Evolutionary conservation across 53 echinoderm and acorn worm genomes (phyloP).

Genomic region (Paracentrotus lividus): DNA sequence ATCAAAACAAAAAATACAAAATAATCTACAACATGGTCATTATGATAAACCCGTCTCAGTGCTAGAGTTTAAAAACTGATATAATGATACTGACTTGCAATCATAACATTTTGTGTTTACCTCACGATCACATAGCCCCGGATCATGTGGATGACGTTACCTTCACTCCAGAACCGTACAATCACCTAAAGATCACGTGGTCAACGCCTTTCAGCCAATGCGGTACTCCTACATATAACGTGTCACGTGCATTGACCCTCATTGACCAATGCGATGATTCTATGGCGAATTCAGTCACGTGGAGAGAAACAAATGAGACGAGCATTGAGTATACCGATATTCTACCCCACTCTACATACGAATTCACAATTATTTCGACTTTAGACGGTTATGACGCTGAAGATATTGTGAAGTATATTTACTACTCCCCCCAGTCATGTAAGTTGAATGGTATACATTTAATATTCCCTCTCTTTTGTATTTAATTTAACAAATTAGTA

Average conservation of each 20-base stretch:
- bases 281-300: background rate
- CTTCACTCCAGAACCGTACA: background rate
- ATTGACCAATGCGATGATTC: conserved; percentile 38
- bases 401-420: too few species aligned
- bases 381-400: background rate
- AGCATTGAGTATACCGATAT: background rate
- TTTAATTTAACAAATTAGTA: too few species aligned
- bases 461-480: too few species aligned
- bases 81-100: too few species aligned
- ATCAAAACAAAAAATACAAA: too few species aligned
- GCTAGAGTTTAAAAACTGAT: too few species aligned
- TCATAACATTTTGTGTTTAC: too few species aligned
- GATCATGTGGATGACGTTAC: background rate
- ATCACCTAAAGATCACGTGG: conserved; percentile 1
- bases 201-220: background rate
- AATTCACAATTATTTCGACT: background rate
- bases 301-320: background rate
- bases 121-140: conserved; percentile 21
- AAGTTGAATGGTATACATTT: too few species aligned
- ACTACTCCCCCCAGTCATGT: too few species aligned
- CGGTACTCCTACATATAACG: background rate
- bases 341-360: background rate
- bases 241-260: background rate
- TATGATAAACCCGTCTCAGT: too few species aligned
- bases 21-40: too few species aligned